Evolutionary conservation across 2,797 vertebrate genomes (phyloP), one percentile per base, ranked within the genome.

Genomic region (Erithacus rubecula): DNA sequence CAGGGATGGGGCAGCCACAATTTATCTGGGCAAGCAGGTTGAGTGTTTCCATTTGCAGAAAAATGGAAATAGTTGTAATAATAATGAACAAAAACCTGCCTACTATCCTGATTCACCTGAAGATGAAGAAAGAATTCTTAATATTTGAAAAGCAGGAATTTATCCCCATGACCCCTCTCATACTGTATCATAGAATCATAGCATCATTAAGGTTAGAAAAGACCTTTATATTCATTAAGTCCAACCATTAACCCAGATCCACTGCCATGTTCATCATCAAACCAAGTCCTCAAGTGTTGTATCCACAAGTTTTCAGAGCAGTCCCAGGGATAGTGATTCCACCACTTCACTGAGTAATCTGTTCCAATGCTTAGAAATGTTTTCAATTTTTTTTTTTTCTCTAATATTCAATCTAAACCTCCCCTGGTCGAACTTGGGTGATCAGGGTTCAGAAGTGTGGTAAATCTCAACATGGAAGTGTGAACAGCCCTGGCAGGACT

Each of bases 221-320:
- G 15, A 41, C 18, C 15, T 83, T 59, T 41, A 12, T 12, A 30
- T 32, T 52, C 21, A 32, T 34, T 63, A 27, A 46, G 15, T 36
- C 9, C 11, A 36, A 5, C 9, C 30, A 71, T 27, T 46, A 41
- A 41, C 13, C 16, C 59, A 51, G 9, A 29, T 3, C 19, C 46
- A 9, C 30, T 32, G 41, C 8, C 52, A 32, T 5, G 3, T 37
- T 23, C 23, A n/a, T 36, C 32, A 36, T 5, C 15, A 68, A 75
- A n/a, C 5, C 0, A 0, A 11, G 4, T 32, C 29, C n/a, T 34
- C 37, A 36, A 36, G 18, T 46, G n/a, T 9, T 7, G 1, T 5
- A 53, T 29, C 12, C 30, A 36, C 15, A 47, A 8, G 41, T 15
- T 27, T 70, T 82, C 16, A 32, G n/a, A 20, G 7, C 44, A 77